A percentile compares a stretch with the other conserved stretches of the same genome.
Evolutionary conservation across 1,140 invertebrate genomes (phyloP).

Genomic region (Thaumatotibia leucotreta): DNA sequence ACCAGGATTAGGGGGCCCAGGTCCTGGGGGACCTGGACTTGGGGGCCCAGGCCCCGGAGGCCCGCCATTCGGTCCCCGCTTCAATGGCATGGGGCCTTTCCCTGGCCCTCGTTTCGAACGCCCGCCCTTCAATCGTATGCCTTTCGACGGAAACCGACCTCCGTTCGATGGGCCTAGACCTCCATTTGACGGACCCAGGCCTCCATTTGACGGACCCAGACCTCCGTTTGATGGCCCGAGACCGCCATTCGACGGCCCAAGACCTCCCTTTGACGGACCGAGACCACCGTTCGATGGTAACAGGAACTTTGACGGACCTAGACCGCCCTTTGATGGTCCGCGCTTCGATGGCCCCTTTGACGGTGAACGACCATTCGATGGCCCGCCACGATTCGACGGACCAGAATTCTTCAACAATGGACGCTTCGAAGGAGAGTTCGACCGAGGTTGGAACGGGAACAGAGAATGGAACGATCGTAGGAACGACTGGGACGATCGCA

Average conservation of each 20-base stretch:
- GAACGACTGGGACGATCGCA: constrained; percentile 55
- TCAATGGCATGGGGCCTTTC: constrained; percentile 44
- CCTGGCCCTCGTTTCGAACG: constrained; percentile 29
- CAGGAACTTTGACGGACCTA: too few species aligned
- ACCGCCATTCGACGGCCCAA: constrained; percentile 34
- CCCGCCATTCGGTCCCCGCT: too few species aligned
- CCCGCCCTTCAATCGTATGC: constrained; percentile 54
- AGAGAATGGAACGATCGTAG: constrained; percentile 48
- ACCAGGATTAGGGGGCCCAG: too few species aligned
- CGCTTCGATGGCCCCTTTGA: constrained; percentile 33
- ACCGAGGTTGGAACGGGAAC: constrained; percentile 57
- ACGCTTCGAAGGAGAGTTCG: constrained; percentile 58
- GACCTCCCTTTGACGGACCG: constrained; percentile 34
- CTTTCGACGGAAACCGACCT: constrained; percentile 39
- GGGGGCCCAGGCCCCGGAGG: too few species aligned
- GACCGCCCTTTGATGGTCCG: constrained; percentile 41
- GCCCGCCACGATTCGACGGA: too few species aligned
- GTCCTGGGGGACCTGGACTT: too few species aligned
- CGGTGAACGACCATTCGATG: constrained; percentile 22
- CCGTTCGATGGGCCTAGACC: constrained; percentile 42
- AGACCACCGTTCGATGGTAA: too few species aligned
- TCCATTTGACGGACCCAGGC: constrained; percentile 38
- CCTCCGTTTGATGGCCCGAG: constrained; percentile 39
- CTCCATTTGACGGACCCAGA: constrained; percentile 54
- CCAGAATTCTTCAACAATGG: constrained; percentile 57